phyloP scores from a whole-genome alignment of 2,888 invertebrate species.

The Tipula vernalis region DNA sequence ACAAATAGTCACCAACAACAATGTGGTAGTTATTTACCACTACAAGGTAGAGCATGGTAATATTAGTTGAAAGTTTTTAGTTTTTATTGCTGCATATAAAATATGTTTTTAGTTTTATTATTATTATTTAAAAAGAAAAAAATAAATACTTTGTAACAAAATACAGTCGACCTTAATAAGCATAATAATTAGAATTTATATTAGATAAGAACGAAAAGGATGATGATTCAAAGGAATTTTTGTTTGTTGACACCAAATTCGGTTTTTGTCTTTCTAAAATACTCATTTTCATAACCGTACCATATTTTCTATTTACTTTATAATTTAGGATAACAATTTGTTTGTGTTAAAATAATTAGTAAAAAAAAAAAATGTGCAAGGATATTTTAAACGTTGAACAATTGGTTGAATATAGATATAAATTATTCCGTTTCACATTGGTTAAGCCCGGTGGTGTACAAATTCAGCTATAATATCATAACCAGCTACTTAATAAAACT shows the following conservation, averaged over 20 bases:
- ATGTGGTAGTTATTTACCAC: constrained; percentile 70
- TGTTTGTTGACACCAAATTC: background rate
- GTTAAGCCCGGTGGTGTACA: too few relatives aligned
- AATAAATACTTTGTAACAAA: background rate
- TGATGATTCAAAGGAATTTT: background rate
- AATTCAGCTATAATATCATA: background rate
- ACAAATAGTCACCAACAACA: constrained; percentile 65
- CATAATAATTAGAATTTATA: background rate
- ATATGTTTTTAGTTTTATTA: background rate
- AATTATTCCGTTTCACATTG: too few relatives aligned
- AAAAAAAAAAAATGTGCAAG: background rate
- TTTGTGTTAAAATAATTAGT: background rate
- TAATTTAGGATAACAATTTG: background rate
- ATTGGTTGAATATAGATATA: too few relatives aligned
- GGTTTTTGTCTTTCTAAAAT: background rate
- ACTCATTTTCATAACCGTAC: background rate
- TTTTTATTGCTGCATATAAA: background rate
- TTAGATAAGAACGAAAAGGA: background rate
- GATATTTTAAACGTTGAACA: background rate
- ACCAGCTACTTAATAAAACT: background rate
- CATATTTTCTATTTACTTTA: background rate
- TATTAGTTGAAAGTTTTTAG: constrained; percentile 14
- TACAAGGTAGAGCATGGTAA: constrained; percentile 83
- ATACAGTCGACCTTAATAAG: background rate
- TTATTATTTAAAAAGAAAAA: background rate